Conservation (phyloP, 1,140 invertebrate genomes). For the Cotesia vestalis region DNA sequence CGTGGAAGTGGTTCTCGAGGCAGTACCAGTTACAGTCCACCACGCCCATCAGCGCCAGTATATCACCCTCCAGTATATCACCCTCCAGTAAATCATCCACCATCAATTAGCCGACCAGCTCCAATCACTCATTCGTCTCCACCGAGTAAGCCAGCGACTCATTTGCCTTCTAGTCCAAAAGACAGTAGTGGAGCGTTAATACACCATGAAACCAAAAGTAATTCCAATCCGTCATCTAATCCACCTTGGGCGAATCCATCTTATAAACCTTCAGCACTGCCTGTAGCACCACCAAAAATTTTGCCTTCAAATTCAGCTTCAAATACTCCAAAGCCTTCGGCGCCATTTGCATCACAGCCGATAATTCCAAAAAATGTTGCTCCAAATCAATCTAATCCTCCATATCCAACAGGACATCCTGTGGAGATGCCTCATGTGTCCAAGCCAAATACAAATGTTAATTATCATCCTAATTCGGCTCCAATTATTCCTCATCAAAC, state of each 20-base stretch:
- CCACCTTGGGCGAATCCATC: slow-evolving; percentile 37
- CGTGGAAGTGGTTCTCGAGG: too few relatives aligned
- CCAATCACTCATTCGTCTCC: background rate
- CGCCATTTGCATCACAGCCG: slow-evolving; percentile 15
- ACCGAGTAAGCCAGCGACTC: background rate
- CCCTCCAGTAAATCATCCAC: too few relatives aligned
- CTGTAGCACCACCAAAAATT: slow-evolving; percentile 7
- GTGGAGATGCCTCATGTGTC: slow-evolving; percentile 22
- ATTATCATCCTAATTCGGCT: slow-evolving; percentile 9
- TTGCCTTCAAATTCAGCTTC: background rate
- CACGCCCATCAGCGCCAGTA: too few relatives aligned
- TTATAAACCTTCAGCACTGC: slow-evolving; percentile 14
- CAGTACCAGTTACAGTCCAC: too few relatives aligned
- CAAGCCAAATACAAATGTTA: slow-evolving; percentile 7
- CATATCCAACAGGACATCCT: slow-evolving; percentile 20
- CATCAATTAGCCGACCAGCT: too few relatives aligned
- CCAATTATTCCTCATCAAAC: slow-evolving; percentile 19
- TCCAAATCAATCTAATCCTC: slow-evolving; percentile 8
- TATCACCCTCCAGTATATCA: too few relatives aligned
- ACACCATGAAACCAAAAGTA: slow-evolving; percentile 40
- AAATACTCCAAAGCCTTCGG: slow-evolving; percentile 17
- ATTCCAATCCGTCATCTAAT: slow-evolving; percentile 31
- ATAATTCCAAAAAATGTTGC: background rate
- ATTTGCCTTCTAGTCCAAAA: slow-evolving; percentile 1
- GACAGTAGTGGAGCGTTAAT: slow-evolving; percentile 40